phyloP scores from a whole-genome alignment of 2,888 invertebrate species.

The Melieria picta region DNA sequence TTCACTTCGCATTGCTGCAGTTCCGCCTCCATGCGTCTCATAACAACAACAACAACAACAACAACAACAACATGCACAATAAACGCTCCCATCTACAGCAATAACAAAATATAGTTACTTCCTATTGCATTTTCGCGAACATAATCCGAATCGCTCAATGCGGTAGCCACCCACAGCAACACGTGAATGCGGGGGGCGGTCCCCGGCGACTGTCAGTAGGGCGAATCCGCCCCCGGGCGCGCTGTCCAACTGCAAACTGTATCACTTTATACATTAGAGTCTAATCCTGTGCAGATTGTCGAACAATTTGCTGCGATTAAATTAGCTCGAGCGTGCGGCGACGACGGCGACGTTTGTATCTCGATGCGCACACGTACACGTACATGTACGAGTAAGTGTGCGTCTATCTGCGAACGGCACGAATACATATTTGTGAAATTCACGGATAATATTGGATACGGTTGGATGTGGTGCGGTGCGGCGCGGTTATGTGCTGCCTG shows the following conservation, averaged over 20 bases:
- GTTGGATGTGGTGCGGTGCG: conserved; percentile 13
- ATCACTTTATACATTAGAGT: conserved; percentile 18
- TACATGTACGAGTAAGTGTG: neutral
- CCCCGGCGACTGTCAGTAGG: conserved; percentile 9
- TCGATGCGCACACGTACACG: conserved; percentile 11
- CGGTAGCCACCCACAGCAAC: conserved; percentile 5
- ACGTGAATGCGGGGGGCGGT: conserved; percentile 15
- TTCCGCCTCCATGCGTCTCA: too few relatives aligned
- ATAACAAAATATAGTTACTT: conserved; percentile 27
- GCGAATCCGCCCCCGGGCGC: conserved; percentile 22
- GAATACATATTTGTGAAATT: conserved; percentile 12
- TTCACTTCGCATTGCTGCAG: too few relatives aligned
- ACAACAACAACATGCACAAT: neutral
- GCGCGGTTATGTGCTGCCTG: neutral
- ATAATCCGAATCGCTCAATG: conserved; percentile 23
- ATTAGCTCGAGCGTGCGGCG: conserved; percentile 60
- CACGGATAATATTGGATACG: neutral
- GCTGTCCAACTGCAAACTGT: conserved; percentile 18
- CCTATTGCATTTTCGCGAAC: conserved; percentile 20
- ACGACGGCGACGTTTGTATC: conserved; percentile 4
- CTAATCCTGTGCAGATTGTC: conserved; percentile 62
- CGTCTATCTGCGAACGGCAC: conserved; percentile 18
- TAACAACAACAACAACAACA: too few relatives aligned
- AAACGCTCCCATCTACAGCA: conserved; percentile 21
- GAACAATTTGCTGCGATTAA: conserved; percentile 66